Conservation (phyloP, 2,113 vertebrate genomes). For the Vidua macroura region DNA sequence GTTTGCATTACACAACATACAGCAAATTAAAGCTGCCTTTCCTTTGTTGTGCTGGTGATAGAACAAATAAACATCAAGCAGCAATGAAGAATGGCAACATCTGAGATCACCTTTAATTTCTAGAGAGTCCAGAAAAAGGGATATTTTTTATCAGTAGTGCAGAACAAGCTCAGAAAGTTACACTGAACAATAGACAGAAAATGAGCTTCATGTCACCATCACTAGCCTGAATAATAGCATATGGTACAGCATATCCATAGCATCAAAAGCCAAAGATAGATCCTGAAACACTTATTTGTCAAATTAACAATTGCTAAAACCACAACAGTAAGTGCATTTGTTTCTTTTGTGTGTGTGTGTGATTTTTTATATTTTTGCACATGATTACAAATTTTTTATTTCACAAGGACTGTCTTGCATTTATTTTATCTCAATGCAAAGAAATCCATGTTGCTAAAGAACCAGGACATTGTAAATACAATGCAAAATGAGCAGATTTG, state of each 20-base stretch:
- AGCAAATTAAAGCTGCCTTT: conserved; percentile 32
- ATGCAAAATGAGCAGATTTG: background rate
- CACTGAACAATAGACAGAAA: background rate
- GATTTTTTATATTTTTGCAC: background rate
- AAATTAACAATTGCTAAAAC: conserved; percentile 51
- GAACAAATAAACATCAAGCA: conserved; percentile 9
- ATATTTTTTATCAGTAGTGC: background rate
- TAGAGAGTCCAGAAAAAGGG: background rate
- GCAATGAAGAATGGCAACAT: background rate
- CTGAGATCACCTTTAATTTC: background rate
- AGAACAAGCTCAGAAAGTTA: conserved; percentile 25
- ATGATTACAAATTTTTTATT: background rate
- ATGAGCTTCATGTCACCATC: background rate
- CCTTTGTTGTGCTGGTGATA: conserved; percentile 3
- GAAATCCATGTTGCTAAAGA: background rate
- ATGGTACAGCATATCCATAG: conserved; percentile 25
- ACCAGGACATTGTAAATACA: background rate
- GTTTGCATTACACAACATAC: conserved; percentile 33
- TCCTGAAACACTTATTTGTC: conserved; percentile 14
- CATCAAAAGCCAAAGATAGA: conserved; percentile 19
- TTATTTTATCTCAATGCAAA: background rate
- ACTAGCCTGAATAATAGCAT: background rate
- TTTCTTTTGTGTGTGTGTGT: background rate
- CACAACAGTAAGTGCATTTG: background rate
- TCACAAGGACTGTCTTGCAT: background rate